These are phyloP conservation scores for Tetragonisca angustula DNA, from an alignment of 2,888 invertebrate genomes.

Conservation along the genomic window DNA sequence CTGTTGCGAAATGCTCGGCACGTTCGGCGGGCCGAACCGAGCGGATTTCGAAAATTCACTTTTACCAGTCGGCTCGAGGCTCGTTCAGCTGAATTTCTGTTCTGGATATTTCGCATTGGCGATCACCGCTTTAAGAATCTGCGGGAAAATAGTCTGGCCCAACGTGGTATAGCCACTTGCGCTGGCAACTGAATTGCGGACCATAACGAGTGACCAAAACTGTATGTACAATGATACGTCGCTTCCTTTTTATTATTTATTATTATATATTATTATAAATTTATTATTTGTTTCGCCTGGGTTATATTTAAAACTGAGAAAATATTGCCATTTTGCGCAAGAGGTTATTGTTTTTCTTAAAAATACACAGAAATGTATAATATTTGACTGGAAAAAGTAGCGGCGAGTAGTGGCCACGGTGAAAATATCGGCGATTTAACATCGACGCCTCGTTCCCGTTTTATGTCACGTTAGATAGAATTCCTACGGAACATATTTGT, in stretches of 20 bases:
- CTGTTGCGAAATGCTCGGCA: conserved; percentile 53
- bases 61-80: conserved; percentile 48
- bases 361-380: background rate
- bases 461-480: background rate
- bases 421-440: background rate
- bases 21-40: conserved; percentile 55
- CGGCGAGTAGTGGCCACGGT: no score
- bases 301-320: no score
- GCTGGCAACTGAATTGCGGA: no score
- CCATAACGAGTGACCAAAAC: no score
- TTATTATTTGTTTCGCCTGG: no score
- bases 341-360: no score
- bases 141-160: conserved; percentile 13
- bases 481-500: background rate
- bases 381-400: no score
- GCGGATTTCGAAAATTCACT: conserved; percentile 71
- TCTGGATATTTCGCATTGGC: conserved; percentile 33
- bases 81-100: conserved; percentile 34
- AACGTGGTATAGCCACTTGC: background rate
- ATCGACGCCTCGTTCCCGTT: background rate
- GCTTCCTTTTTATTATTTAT: no score
- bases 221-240: no score
- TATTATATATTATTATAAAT: no score
- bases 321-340: no score
- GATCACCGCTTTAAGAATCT: conserved; percentile 13